Evolutionary conservation across 2,888 invertebrate species (phyloP).

Genomic region (Zele albiditarsus): DNA sequence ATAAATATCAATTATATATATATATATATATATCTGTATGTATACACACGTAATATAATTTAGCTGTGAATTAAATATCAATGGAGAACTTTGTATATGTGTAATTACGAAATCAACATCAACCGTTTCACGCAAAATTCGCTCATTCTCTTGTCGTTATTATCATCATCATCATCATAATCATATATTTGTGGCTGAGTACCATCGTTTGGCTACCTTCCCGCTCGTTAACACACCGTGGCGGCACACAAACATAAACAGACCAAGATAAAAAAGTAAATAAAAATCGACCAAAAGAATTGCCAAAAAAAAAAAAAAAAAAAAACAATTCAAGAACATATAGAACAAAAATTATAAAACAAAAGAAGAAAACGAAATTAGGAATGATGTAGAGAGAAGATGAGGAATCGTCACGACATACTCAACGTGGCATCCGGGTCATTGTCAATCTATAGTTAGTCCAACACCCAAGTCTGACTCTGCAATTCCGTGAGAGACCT

Average conservation of each 20-base stretch:
- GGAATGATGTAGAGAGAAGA: slow-evolving; percentile 17
- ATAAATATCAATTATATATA: slow-evolving; percentile 18
- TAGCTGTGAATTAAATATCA: not conserved
- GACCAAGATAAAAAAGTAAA: not conserved
- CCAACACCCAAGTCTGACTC: slow-evolving; percentile 34
- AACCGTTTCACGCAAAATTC: too few relatives aligned
- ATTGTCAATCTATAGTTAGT: slow-evolving; percentile 70
- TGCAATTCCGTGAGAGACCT: slow-evolving; percentile 53
- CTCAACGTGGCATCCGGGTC: slow-evolving; percentile 66
- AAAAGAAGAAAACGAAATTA: slow-evolving; percentile 1
- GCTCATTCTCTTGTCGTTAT: not conserved
- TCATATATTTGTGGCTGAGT: not conserved
- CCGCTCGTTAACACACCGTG: not conserved
- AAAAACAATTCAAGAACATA: not conserved
- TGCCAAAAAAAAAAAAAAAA: slow-evolving; percentile 11
- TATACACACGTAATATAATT: not conserved
- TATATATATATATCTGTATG: too few relatives aligned
- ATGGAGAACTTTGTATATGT: not conserved
- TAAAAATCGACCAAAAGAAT: not conserved
- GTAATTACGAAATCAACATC: too few relatives aligned
- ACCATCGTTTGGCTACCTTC: not conserved
- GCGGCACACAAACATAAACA: not conserved
- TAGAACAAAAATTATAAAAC: not conserved
- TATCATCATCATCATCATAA: not conserved
- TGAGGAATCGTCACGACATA: slow-evolving; percentile 37